Evolutionary conservation across 2,113 vertebrate species (phyloP), one percentile per base, ranked within the genome.

Genomic region (Periophthalmodon schlosseri): DNA sequence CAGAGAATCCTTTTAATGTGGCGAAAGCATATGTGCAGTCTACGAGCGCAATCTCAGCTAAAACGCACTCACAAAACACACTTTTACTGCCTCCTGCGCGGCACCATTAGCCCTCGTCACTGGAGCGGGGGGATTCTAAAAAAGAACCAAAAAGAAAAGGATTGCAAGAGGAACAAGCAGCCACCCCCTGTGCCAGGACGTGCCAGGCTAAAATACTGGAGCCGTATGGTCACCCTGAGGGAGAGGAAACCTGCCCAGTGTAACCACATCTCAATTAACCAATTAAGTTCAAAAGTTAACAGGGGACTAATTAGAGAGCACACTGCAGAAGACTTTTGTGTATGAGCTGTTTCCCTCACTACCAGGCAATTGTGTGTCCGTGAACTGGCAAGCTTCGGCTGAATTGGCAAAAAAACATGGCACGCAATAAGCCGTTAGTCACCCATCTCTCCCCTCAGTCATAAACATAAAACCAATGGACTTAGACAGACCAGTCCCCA

Each of bases 1-100:
- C 80, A 84, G 77, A 84, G 78, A 70, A 70, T 68, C 24, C 47
- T 87, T 93, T 93, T 93, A 87, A 94, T 93, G 93, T 93, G 93
- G 92, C 78, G 63, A 36, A 49, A 75, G 82, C 83, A 88, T 84
- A 89, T 93, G 87, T 89, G 90, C 85, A 77, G 84, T 73, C 80
- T 79, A 88, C 77, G 84, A 83, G 78, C 78, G 84, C 86, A 79
- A 86, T 85, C 81, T 78, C 83, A 76, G 79, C 90, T 86, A 77
- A 89, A 91, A 88, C 84, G 85, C 83, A 86, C 85, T 91, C 34
- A 20, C 78, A 84, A 81, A 88, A 82, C 77, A 82, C 79, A 68
- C 68, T 88, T 92, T 93, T 90, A 91, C 83, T 81, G 89, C 84
- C 88, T 89, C 85, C 87, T 84, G 87, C 80, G 87, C 83, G 67